phyloP scores from a whole-genome alignment of 2,797 vertebrate genomes.

The Parotocinclus haroldoi region DNA sequence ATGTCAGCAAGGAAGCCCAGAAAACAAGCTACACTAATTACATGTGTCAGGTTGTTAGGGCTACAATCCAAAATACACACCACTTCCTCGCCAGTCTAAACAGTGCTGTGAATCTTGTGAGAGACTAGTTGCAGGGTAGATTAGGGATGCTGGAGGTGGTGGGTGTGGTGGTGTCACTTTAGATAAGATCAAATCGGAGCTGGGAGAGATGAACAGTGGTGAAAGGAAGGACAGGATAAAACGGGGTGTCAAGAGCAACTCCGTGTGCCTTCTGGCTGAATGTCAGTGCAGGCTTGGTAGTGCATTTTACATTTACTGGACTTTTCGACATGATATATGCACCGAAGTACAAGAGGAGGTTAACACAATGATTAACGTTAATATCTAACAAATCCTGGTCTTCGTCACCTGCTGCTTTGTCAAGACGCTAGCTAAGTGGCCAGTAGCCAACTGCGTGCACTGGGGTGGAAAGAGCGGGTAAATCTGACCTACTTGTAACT shows the following conservation, averaged over 20 bases:
- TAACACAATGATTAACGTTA: no score
- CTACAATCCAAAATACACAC: no score
- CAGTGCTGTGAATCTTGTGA: constrained; percentile 52
- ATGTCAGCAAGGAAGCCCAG: no score
- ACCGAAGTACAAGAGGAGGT: no score
- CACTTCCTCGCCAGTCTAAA: constrained; percentile 55
- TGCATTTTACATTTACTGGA: not conserved
- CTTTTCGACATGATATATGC: no score
- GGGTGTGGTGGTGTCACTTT: constrained; percentile 52
- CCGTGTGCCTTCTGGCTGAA: not conserved
- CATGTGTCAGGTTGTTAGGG: no score
- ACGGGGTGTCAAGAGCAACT: not conserved
- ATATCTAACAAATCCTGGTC: not conserved
- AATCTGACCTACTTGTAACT: constrained; percentile 67
- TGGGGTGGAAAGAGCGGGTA: constrained; percentile 27
- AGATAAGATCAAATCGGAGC: constrained; percentile 59
- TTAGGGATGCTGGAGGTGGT: constrained; percentile 2
- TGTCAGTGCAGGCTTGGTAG: no score
- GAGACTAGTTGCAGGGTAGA: constrained; percentile 35
- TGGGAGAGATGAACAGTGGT: constrained; percentile 50
- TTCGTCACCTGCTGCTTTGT: not conserved
- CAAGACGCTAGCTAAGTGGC: not conserved
- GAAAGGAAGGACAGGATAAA: not conserved
- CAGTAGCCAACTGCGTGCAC: constrained; percentile 13
- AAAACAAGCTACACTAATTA: no score